Conservation (phyloP, 53 echinoderm and acorn worm species). For the Luidia sarsii region DNA sequence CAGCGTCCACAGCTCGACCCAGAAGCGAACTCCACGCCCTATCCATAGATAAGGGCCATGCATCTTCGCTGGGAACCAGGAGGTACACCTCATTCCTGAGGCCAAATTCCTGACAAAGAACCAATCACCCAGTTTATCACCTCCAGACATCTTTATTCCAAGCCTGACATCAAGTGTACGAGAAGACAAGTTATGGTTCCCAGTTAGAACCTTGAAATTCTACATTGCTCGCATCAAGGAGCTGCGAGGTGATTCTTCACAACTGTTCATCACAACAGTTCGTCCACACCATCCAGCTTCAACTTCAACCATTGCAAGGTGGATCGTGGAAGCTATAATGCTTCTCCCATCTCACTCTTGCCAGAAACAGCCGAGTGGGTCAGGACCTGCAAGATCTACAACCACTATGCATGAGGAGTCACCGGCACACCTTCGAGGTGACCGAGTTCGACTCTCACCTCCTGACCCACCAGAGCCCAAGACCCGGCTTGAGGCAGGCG, state of each 20-base stretch:
- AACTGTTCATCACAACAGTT: slow-evolving; percentile 21
- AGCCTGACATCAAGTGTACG: not conserved
- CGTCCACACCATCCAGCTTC: slow-evolving; percentile 28
- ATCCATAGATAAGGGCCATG: slow-evolving; percentile 14
- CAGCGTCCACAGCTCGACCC: not conserved
- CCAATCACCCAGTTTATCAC: not conserved
- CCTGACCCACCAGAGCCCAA: too few relatives aligned
- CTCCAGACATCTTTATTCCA: slow-evolving; percentile 6
- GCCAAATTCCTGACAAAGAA: not conserved
- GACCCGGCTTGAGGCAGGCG: too few relatives aligned
- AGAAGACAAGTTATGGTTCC: not conserved
- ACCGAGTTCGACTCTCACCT: too few relatives aligned
- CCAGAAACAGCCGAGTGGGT: not conserved
- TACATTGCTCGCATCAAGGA: slow-evolving; percentile 17
- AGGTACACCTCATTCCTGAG: not conserved
- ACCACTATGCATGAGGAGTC: too few relatives aligned
- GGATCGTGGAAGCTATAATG: not conserved
- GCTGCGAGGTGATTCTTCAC: not conserved
- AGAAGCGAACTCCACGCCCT: not conserved
- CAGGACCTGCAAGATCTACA: not conserved
- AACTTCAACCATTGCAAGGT: not conserved
- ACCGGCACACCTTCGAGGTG: too few relatives aligned
- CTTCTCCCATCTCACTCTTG: not conserved
- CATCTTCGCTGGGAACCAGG: slow-evolving; percentile 18
- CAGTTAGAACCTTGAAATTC: not conserved